A percentile compares a stretch with the other conserved stretches of the same genome.
These are phyloP conservation scores for Drosophila punjabiensis DNA, from an alignment of 1,140 invertebrate genomes.

Conservation along the genomic window DNA sequence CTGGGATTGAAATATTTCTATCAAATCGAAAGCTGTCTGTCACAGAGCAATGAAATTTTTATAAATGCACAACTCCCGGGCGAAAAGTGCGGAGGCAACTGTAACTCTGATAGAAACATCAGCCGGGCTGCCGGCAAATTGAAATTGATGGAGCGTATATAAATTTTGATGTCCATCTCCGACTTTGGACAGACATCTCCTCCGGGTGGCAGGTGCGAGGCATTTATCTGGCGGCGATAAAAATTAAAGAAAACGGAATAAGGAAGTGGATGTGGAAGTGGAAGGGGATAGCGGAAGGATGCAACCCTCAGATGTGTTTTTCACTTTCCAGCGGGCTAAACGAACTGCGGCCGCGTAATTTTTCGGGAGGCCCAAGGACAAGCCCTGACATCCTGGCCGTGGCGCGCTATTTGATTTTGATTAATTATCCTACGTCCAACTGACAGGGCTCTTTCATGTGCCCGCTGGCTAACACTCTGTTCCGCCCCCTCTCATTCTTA, in stretches of 20 bases:
- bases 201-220: conserved; percentile 65
- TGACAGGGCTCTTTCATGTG: conserved; percentile 67
- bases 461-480: conserved; percentile 42
- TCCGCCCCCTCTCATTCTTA: conserved; percentile 6
- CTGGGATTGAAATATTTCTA: conserved; percentile 81
- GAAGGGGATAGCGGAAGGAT: conserved; percentile 40
- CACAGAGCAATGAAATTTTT: conserved; percentile 82
- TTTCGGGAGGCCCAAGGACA: conserved; percentile 59
- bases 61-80: conserved; percentile 68
- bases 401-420: conserved; percentile 83
- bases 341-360: conserved; percentile 51
- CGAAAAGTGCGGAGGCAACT: conserved; percentile 6
- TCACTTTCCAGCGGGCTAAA: conserved; percentile 31
- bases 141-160: conserved; percentile 76
- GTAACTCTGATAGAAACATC: conserved; percentile 70
- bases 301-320: conserved; percentile 58
- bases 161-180: conserved; percentile 67
- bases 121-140: conserved; percentile 57
- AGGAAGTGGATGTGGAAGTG: background rate
- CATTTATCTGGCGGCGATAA: conserved; percentile 59
- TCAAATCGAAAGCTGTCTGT: conserved; percentile 83
- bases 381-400: conserved; percentile 53
- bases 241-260: conserved; percentile 38
- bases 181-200: conserved; percentile 23
- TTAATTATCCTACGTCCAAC: conserved; percentile 75